Conservation (phyloP, 2,888 invertebrate species). For the Luffia ferchaultella region DNA sequence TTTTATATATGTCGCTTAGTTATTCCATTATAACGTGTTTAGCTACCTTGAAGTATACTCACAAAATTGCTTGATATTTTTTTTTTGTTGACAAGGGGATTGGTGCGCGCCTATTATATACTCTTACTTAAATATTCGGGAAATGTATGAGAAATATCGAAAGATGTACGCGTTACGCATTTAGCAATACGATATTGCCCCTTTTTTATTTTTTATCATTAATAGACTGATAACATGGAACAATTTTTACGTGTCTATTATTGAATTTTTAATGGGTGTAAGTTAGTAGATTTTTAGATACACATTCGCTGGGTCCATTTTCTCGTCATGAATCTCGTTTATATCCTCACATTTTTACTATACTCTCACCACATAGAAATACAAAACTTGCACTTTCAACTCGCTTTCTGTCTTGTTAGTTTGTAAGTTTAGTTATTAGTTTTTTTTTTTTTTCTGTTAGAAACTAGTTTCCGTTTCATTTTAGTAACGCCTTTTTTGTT, state of each 20-base stretch:
- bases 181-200: not conserved
- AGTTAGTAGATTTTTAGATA: not conserved
- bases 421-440: not conserved
- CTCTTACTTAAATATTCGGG: no score
- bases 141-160: no score
- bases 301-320: not conserved
- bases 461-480: not conserved
- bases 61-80: no score
- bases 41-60: no score
- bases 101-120: no score
- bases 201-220: not conserved
- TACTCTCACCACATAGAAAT: not conserved
- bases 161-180: not conserved
- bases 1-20: no score
- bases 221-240: not conserved
- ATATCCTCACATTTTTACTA: not conserved
- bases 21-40: no score
- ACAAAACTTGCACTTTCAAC: not conserved
- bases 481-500: constrained; percentile 1
- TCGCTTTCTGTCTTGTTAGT: not conserved
- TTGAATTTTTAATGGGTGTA: not conserved
- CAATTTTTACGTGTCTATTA: not conserved
- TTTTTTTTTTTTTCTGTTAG: not conserved
- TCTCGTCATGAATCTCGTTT: not conserved
- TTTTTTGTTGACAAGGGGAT: no score